Evolutionary conservation across 2,797 vertebrate species (phyloP), one percentile per base, ranked within the genome.

Genomic region (Chaenodraco wilsoni): DNA sequence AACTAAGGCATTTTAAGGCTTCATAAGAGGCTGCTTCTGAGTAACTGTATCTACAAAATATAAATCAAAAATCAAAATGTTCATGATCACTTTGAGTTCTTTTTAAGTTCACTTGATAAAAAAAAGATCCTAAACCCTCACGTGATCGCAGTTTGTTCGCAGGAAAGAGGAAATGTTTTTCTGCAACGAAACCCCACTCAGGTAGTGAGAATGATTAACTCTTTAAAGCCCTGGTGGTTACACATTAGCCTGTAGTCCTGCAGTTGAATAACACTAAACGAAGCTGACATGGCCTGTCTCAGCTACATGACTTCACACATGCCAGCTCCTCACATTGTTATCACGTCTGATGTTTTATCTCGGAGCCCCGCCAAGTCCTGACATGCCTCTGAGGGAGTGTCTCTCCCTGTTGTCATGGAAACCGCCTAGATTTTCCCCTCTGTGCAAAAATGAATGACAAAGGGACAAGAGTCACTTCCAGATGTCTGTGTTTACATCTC

Each of bases 331-430:
- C 56, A 44, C 40, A 52, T 6, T 55, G 45, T 79, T 81, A 73
- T 81, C 84, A 74, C 43, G 14, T 81, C 61, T 80, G 72, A 88
- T 65, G 74, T 79, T 56, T 54, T 23, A 44, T 51, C 37, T 49
- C 57, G 55, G 13, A 46, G 43, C 19, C 66, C 10, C 17, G 49
- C 15, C 85, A 52, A 56, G 90, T 75, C 65, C 56, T 55, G 76
- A 75, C 79, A 85, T 82, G 67, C 55, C 69, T 77, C 10, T 2
- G 27, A 81, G 76, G 76, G 65, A 70, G 64, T 55, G 69, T 43
- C 79, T 51, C 15, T 10, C 16, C 15, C 48, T 27, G 66, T 69
- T 56, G 51, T 64, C 62, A 57, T 54, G 40, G 54, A 55, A 62
- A 74, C 68, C 19, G 31, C 5, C 44, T 40, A 40, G 19, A 65